These are phyloP conservation scores for Drosophila auraria DNA, from an alignment of 1,140 invertebrate genomes.

Conservation along the genomic window DNA sequence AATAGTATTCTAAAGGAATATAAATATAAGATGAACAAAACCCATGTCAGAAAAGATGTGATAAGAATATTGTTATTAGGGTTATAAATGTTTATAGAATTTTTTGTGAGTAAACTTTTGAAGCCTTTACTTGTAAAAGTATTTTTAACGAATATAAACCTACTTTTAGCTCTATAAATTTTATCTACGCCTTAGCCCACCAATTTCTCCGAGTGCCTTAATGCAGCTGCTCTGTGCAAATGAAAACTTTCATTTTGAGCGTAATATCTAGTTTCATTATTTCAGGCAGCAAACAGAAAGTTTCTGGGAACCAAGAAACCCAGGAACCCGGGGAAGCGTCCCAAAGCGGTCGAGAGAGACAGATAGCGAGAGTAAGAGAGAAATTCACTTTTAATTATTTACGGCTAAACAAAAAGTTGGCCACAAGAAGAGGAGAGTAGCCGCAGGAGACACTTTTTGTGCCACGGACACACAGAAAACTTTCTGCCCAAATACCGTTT, in stretches of 20 bases:
- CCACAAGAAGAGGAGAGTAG: constrained; percentile 28
- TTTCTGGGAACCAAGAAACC: constrained; percentile 5
- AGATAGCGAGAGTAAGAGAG: constrained; percentile 9
- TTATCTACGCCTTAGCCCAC: not conserved
- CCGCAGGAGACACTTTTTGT: constrained; percentile 52
- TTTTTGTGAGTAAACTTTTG: no score
- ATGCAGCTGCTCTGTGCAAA: constrained; percentile 37
- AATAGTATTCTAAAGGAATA: no score
- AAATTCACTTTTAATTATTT: constrained; percentile 66
- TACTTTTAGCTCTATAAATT: not conserved
- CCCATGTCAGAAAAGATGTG: not conserved
- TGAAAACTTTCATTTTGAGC: constrained; percentile 45
- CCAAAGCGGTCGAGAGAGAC: constrained; percentile 5
- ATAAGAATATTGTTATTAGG: no score
- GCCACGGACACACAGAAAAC: constrained; percentile 38
- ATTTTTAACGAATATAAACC: not conserved
- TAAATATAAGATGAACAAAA: no score
- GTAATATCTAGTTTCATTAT: constrained; percentile 48
- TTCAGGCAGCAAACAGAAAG: constrained; percentile 43
- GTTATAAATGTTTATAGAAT: no score
- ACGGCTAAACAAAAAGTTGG: constrained; percentile 43
- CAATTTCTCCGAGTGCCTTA: constrained; percentile 11
- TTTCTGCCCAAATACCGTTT: constrained; percentile 39
- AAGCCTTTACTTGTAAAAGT: no score
- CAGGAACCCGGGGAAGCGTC: constrained; percentile 5